Evolutionary conservation across 2,113 vertebrate species (phyloP).

Genomic region (Callionymus lyra): DNA sequence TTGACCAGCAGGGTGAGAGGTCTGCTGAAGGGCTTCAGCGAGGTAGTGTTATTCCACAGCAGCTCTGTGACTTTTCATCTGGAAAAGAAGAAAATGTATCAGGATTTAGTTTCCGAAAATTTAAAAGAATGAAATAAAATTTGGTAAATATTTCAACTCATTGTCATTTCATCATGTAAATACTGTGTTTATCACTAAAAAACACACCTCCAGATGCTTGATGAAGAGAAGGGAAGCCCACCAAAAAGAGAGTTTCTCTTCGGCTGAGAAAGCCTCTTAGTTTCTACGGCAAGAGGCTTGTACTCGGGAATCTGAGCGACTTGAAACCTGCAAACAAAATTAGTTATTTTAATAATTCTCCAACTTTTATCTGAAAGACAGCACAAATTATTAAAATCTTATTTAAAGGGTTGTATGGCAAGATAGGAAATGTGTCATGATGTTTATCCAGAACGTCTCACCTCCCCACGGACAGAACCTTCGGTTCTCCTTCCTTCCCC

Average conservation of each 20-base stretch:
- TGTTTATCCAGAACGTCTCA: slow-evolving; percentile 37
- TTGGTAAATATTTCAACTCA: no score
- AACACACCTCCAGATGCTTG: slow-evolving; percentile 45
- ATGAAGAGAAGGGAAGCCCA: slow-evolving; percentile 39
- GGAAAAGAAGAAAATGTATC: slow-evolving; percentile 5
- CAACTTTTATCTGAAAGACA: neutral
- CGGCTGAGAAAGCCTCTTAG: slow-evolving; percentile 37
- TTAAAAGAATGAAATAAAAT: neutral
- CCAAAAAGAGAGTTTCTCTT: slow-evolving; percentile 60
- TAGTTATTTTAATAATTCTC: neutral
- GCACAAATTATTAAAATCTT: no score
- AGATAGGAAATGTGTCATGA: neutral
- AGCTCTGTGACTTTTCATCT: slow-evolving; percentile 44
- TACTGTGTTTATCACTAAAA: no score
- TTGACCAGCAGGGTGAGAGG: slow-evolving; percentile 21
- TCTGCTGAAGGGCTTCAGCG: slow-evolving; percentile 25
- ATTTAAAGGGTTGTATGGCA: neutral
- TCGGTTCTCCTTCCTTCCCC: slow-evolving; percentile 65
- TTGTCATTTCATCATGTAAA: no score
- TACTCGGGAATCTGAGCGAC: slow-evolving; percentile 88
- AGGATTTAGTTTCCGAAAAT: no score
- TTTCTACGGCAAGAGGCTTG: slow-evolving; percentile 47
- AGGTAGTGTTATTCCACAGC: slow-evolving; percentile 33
- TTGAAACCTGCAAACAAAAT: slow-evolving; percentile 72
- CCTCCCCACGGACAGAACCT: slow-evolving; percentile 86